These are phyloP conservation scores for Oreotragus oreotragus DNA, from an alignment of 2,113 vertebrate species.

Conservation along the genomic window DNA sequence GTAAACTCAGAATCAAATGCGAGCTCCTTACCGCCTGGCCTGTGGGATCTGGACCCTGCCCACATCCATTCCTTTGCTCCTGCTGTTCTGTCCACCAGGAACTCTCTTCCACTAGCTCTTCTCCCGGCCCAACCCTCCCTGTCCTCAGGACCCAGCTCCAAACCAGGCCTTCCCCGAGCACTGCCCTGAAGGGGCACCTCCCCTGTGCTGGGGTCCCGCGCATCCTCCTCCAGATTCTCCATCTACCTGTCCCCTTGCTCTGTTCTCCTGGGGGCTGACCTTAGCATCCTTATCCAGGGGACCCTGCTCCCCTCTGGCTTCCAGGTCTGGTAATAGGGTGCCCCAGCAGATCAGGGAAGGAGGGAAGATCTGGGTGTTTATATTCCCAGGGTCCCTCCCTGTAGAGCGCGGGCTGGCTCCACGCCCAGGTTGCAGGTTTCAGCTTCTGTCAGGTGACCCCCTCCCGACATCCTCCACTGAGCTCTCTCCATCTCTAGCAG, in stretches of 20 bases:
- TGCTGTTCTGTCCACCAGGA: too few species aligned
- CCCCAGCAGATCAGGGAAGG: not conserved
- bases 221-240: not conserved
- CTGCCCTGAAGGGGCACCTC: rapidly evolving
- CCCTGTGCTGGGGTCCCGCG: rapidly evolving
- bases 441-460: not conserved
- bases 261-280: too few species aligned
- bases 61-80: not conserved
- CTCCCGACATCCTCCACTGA: not conserved
- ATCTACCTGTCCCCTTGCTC: not conserved
- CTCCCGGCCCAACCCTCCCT: not conserved
- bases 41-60: rapidly evolving
- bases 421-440: not conserved
- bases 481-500: not conserved
- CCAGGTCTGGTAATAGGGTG: not conserved
- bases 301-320: not conserved
- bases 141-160: not conserved
- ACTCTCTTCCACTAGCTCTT: not conserved
- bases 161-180: not conserved
- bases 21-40: not conserved
- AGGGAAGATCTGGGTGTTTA: rapidly evolving
- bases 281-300: not conserved
- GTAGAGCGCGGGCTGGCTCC: not conserved
- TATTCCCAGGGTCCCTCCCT: not conserved
- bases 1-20: not conserved